Evolutionary conservation across 1,140 invertebrate genomes (phyloP), one percentile per base, ranked within the genome.

Genomic region (Drosophila seguyi): DNA sequence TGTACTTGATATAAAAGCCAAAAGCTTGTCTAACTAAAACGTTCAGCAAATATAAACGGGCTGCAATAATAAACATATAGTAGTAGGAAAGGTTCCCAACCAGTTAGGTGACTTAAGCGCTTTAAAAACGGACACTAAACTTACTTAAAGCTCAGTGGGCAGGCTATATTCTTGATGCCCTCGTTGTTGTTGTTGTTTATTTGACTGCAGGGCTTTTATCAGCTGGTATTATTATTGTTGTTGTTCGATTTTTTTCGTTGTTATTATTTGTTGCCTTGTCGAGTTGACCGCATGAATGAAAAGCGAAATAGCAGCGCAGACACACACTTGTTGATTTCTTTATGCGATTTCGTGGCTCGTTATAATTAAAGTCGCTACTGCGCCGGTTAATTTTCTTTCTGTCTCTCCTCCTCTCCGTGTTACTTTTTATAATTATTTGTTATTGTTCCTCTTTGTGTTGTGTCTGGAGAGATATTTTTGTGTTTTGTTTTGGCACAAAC

Each of bases 241-340:
- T 52, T 36, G 31, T 50, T 52, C 3, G 29, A 20, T 52, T 75
- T 18, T 44, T 45, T 60, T 71, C 77, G 58, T 75, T 67, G 73
- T 55, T 56, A 42, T 44, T 52, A 27, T 72, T 41, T 39, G 22
- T 74, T 69, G 44, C 52, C 25, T 36, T 39, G 39, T 39, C 20
- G 77, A 76, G 84, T 75, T 86, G 82, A 86, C 78, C 72, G 83
- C 79, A 83, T 88, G 84, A 83, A 87, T 87, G 84, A 87, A 55
- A 83, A 88, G 83, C 79, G 57, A 88, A 55, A 81, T 34, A 59
- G 48, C 53, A 65, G 73, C 73, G 41, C 68, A 67, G 78, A 76
- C 79, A 79, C 79, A 87, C 83, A 88, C 84, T 88, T 88, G 84
- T 88, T 88, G 83, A 86, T 86, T 87, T 86, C 79, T 74, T 81